A percentile compares a stretch with the other conserved stretches of the same genome.
Evolutionary conservation across 2,888 invertebrate genomes (phyloP).

Genomic region (Oxyteleia sp.): DNA sequence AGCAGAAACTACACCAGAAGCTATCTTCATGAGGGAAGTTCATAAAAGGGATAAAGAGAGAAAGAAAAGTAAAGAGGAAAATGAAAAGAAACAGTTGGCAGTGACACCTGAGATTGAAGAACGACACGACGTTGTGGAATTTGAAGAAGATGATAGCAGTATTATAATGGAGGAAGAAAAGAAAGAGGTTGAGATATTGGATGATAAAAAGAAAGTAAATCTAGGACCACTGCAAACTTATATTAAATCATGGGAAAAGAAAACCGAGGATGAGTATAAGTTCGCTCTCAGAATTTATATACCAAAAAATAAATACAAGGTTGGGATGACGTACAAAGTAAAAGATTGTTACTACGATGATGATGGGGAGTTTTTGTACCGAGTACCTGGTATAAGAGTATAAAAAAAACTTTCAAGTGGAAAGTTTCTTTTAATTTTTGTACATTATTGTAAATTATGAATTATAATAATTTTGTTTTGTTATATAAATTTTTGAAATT

Average conservation of each 20-base stretch:
- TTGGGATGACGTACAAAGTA: slow-evolving; percentile 91
- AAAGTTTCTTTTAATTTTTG: neutral
- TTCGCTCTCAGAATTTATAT: slow-evolving; percentile 91
- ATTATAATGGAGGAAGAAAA: neutral
- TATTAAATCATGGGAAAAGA: slow-evolving; percentile 84
- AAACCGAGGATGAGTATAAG: slow-evolving; percentile 77
- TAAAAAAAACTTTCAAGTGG: slow-evolving; percentile 14
- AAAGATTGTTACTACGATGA: slow-evolving; percentile 94
- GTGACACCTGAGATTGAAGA: too few species aligned
- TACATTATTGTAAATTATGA: neutral
- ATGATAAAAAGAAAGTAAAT: too few species aligned
- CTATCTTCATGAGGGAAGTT: slow-evolving; percentile 76
- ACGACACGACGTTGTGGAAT: neutral
- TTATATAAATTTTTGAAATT: too few species aligned
- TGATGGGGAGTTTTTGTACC: slow-evolving; percentile 93
- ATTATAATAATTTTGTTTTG: too few species aligned
- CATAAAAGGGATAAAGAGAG: slow-evolving; percentile 43
- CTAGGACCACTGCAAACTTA: slow-evolving; percentile 77
- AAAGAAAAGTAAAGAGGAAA: slow-evolving; percentile 24
- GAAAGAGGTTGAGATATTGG: neutral
- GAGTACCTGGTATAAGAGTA: slow-evolving; percentile 89
- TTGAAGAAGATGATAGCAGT: slow-evolving; percentile 3
- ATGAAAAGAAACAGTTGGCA: neutral
- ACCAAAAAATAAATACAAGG: slow-evolving; percentile 90
- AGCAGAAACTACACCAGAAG: slow-evolving; percentile 74